Percentiles rank a stretch among this genome's conserved stretches.
phyloP scores from a whole-genome alignment of 1,140 invertebrate genomes.

The Drosophila paulistorum region DNA sequence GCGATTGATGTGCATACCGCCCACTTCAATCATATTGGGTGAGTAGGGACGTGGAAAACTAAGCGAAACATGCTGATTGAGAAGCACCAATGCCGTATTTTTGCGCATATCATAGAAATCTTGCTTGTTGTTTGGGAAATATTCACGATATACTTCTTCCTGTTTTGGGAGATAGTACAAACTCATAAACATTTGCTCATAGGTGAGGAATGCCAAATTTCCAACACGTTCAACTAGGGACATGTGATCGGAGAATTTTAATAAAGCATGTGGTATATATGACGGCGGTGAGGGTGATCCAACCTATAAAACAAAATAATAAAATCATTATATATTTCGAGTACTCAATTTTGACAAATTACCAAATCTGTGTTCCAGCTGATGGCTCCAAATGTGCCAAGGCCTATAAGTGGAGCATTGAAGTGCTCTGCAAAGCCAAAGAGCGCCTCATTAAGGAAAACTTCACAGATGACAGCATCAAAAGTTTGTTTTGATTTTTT shows the following conservation, averaged over 20 bases:
- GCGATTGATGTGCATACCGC: constrained; percentile 84
- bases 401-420: constrained; percentile 74
- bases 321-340: too few relatives aligned
- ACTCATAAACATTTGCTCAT: constrained; percentile 55
- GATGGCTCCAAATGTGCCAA: constrained; percentile 74
- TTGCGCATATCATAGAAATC: constrained; percentile 69
- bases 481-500: constrained; percentile 65
- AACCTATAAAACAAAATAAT: constrained; percentile 47
- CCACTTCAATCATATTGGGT: constrained; percentile 85
- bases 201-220: constrained; percentile 78
- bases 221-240: constrained; percentile 79
- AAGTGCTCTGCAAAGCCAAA: constrained; percentile 76
- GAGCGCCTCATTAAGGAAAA: constrained; percentile 73
- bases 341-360: constrained; percentile 29
- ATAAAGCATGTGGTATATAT: constrained; percentile 78
- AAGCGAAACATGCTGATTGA: constrained; percentile 85
- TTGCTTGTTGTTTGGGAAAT: constrained; percentile 73
- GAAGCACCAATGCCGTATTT: constrained; percentile 84
- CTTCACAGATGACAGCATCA: constrained; percentile 76
- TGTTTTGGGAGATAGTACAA: constrained; percentile 70
- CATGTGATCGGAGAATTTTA: constrained; percentile 82
- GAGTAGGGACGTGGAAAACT: constrained; percentile 84
- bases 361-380: constrained; percentile 74
- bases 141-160: constrained; percentile 76
- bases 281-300: constrained; percentile 79